Evolutionary conservation across 2,888 invertebrate species (phyloP), one percentile per base, ranked within the genome.

Genomic region (Caenorhabditis sp.): DNA sequence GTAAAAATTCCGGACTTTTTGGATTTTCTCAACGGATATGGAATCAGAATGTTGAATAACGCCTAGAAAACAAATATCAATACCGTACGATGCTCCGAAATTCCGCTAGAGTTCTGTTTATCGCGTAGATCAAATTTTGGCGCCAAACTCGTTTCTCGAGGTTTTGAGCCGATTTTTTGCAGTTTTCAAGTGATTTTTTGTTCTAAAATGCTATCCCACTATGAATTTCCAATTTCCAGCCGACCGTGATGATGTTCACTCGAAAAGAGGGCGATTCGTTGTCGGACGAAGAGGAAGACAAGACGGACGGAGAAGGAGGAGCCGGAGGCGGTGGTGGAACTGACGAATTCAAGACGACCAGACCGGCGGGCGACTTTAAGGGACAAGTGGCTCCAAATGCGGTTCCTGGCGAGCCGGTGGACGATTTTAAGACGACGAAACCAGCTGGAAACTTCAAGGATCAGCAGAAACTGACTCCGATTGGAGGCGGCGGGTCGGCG

Each of bases 231-330:
- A n/a, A n/a, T n/a, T 58, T 72, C 11, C 35, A 72, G 72, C 26
- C 74, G 8, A 74, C 53, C 1, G 37, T 74, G 26, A 47, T 74
- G 40, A 65, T 74, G 58, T 60, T 74, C 60, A 58, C n/a, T 47
- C 65, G 74, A 60, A 65, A 65, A 18, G 74, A 74, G 11, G 65
- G 58, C 11, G 74, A 74, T 0, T 74, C 74, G 9, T 6, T 65
- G 5, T 65, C 74, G 26, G 74, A 74, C 20, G 65, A 65, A 26
- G 68, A 69, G 1, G 69, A 60, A 9, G 74, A 56, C 1, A 53
- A 62, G 1, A 62, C 44, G 18, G 58, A 55, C 44, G 61, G 28
- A 5, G 44, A 11, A 20, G 44, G 32, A 1, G 51, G 15, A 9
- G 44, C 55, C 35, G 24, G 15, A 15, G 22, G 26, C 3, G 26